Evolutionary conservation across 2,888 invertebrate species (phyloP), one percentile per base, ranked within the genome.

Genomic region (Drosophila tanythrix): DNA sequence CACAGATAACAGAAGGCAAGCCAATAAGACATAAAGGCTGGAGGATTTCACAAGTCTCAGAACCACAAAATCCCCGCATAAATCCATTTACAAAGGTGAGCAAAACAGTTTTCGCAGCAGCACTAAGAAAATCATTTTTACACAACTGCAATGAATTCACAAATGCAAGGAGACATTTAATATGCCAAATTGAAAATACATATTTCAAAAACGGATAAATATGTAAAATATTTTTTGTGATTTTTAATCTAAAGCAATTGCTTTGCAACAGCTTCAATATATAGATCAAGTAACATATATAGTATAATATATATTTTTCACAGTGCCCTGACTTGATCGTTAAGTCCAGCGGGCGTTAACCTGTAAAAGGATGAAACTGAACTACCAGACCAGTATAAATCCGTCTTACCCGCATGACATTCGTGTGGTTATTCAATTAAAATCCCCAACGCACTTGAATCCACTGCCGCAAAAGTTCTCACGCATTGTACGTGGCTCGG

Each of bases 371-470:
- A 35, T 18, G 11, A 31, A 25, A 36, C 40, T 46, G 15, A 18
- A 29, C 33, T 35, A 38, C 11, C 13, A 43, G 43, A 15, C 57
- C 25, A 61, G 50, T 64, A 60, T 40, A 71, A 78, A 67, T 81
- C 74, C 73, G 36, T 65, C 63, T 71, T 56, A 29, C 38, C 51
- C 52, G 61, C 64, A 63, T 70, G 65, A 68, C 76, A 74, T 63
- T 63, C 71, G 64, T 66, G 64, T 71, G 76, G 85, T 85, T 83
- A 82, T 86, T 88, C 85, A 86, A 86, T 86, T 88, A 88, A 86
- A 86, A 86, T 79, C 76, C 64, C 64, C 43, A 52, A 62, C 72
- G 70, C 74, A 76, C 69, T 66, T 60, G 38, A 48, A 59, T 38
- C 61, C 57, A 48, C 31, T 27, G 58, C 38, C 53, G 29, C 67